These are phyloP conservation scores for Conopomorpha cramerella DNA, from an alignment of 1,140 invertebrate species.

Conservation along the genomic window DNA sequence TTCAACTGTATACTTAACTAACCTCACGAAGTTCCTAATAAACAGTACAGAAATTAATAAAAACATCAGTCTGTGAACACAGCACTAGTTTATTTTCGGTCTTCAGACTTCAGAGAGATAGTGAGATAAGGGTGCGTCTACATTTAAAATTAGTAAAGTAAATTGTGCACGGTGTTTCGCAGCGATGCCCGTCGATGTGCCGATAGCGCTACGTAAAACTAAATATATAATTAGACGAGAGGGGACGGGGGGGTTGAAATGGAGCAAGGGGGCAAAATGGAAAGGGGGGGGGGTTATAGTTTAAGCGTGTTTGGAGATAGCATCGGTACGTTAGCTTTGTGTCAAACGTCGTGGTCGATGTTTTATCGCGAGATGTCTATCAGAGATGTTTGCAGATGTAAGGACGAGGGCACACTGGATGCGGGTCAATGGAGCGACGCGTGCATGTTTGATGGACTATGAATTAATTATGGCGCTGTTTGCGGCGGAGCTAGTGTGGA, in stretches of 20 bases:
- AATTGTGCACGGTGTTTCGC: conserved; percentile 20
- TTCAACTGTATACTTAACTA: too few species aligned
- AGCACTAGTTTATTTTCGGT: too few species aligned
- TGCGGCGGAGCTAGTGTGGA: too few species aligned
- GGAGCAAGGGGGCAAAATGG: conserved; percentile 9
- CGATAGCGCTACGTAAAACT: conserved; percentile 43
- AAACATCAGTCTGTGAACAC: too few species aligned
- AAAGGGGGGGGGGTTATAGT: conserved; percentile 30
- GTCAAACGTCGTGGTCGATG: conserved; percentile 59
- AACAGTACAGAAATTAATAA: too few species aligned
- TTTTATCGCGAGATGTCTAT: conserved; percentile 54
- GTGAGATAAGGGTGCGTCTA: conserved; percentile 32
- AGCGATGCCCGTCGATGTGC: conserved; percentile 44
- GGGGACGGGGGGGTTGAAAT: conserved; percentile 26
- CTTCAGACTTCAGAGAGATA: too few species aligned
- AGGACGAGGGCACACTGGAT: conserved; percentile 29
- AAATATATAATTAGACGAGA: conserved; percentile 56
- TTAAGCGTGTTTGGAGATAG: conserved; percentile 45
- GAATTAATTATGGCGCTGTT: conserved; percentile 53
- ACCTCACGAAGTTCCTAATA: too few species aligned
- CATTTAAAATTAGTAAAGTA: conserved; percentile 44
- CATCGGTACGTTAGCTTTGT: too few species aligned
- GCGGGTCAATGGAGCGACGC: conserved; percentile 41
- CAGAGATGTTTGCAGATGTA: conserved; percentile 57
- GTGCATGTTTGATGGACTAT: conserved; percentile 31